phyloP scores from a whole-genome alignment of 2,113 vertebrate species.

The Budorcas taxicolor region DNA sequence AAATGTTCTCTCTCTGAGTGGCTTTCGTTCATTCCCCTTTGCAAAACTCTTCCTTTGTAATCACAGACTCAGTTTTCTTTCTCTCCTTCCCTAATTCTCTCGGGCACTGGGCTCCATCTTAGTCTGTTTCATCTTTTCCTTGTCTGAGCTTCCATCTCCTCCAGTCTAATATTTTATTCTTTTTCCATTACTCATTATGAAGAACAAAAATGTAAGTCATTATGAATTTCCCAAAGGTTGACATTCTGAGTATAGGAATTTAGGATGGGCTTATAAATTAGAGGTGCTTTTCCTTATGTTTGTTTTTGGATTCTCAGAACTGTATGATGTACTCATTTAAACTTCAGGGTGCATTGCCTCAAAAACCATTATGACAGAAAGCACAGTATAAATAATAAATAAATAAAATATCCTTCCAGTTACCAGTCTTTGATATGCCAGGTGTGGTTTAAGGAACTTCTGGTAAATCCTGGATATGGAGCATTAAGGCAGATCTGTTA shows the following conservation, averaged over 20 bases:
- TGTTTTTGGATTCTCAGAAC: slow-evolving; percentile 3
- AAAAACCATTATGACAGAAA: slow-evolving; percentile 44
- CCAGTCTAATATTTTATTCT: slow-evolving; percentile 50
- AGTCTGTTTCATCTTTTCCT: slow-evolving; percentile 46
- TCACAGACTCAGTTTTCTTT: neutral
- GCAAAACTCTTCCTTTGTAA: neutral
- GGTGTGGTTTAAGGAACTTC: slow-evolving; percentile 65
- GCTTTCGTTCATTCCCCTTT: neutral
- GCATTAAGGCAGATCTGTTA: slow-evolving; percentile 70
- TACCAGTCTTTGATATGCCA: slow-evolving; percentile 69
- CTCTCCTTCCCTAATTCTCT: neutral
- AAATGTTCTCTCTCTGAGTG: neutral
- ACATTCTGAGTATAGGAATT: slow-evolving; percentile 25
- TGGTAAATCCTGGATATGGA: slow-evolving; percentile 68
- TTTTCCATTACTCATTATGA: slow-evolving; percentile 53
- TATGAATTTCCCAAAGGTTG: slow-evolving; percentile 50
- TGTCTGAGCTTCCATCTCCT: slow-evolving; percentile 2
- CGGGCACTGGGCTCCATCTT: neutral
- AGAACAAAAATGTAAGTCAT: slow-evolving; percentile 40
- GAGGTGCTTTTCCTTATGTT: slow-evolving; percentile 27
- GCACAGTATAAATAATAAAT: slow-evolving; percentile 62
- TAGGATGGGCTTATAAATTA: slow-evolving; percentile 11
- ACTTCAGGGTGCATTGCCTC: slow-evolving; percentile 23
- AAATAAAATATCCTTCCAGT: slow-evolving; percentile 49
- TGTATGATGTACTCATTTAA: slow-evolving; percentile 30